Evolutionary conservation across 2,797 vertebrate species (phyloP).

Genomic region (Tapirus indicus): DNA sequence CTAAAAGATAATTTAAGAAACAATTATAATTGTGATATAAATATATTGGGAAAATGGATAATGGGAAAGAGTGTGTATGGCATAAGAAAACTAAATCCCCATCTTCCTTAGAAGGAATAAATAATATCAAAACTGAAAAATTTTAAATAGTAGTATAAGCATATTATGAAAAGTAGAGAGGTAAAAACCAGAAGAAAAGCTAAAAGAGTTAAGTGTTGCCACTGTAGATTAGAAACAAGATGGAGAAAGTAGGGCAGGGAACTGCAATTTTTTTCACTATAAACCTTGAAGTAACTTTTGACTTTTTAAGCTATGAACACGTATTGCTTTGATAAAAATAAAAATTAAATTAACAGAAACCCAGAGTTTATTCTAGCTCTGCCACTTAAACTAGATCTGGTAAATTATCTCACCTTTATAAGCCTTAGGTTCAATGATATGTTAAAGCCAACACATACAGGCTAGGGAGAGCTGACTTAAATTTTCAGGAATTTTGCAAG

Average conservation of each 20-base stretch:
- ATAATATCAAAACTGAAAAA: not conserved
- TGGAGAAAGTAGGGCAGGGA: not conserved
- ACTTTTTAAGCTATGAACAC: conserved; percentile 16
- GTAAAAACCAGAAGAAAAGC: not conserved
- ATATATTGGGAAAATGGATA: not conserved
- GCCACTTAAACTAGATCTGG: not conserved
- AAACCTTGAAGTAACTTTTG: not conserved
- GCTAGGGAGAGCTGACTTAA: not conserved
- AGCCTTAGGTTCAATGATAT: not conserved
- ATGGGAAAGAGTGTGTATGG: not conserved
- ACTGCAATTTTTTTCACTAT: not conserved
- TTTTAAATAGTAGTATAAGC: not conserved
- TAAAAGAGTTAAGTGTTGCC: not conserved
- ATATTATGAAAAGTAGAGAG: conserved; percentile 3
- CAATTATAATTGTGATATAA: conserved; percentile 17
- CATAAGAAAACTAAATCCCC: conserved; percentile 18
- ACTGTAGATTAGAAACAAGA: not conserved
- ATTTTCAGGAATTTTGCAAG: conserved; percentile 23
- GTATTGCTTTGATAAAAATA: not conserved
- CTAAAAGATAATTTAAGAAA: conserved; percentile 24
- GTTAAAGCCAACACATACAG: not conserved
- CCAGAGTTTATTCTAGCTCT: not conserved
- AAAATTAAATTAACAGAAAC: not conserved
- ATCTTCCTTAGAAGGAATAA: not conserved
- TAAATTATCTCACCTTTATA: conserved; percentile 8